Conservation (phyloP, 2,113 vertebrate genomes). For the Calidris pygmaea region DNA sequence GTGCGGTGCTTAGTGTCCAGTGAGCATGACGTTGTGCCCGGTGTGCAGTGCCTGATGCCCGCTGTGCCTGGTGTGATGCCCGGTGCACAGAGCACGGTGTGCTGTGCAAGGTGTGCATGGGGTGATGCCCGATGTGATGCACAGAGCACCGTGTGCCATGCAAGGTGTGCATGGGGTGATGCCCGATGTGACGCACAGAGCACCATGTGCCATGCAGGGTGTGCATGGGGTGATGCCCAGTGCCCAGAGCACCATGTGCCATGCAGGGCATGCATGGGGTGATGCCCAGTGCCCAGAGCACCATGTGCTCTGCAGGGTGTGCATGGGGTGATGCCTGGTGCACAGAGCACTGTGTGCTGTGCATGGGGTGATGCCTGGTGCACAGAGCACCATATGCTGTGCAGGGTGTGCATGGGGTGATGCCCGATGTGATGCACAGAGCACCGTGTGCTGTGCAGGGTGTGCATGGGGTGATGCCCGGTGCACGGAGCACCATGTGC, state of each 20-base stretch:
- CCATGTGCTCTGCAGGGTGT: rapidly evolving
- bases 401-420: not conserved
- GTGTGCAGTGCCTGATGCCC: not conserved
- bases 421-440: not conserved
- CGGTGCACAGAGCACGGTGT: rapidly evolving
- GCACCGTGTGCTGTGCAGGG: no score
- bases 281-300: rapidly evolving
- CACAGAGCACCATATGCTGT: no score
- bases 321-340: not conserved
- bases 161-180: not conserved
- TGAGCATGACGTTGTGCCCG: rapidly evolving
- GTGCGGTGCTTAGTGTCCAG: rapidly evolving
- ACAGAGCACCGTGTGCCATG: not conserved
- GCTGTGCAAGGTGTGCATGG: rapidly evolving
- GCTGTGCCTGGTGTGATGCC: no score
- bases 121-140: not conserved
- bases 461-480: rapidly evolving
- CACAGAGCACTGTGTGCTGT: no score
- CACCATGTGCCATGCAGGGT: rapidly evolving
- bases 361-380: not conserved
- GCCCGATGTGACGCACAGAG: no score
- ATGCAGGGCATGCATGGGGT: rapidly evolving
- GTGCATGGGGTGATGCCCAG: no score
- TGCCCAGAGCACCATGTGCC: not conserved
- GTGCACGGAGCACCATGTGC: rapidly evolving